Evolutionary conservation across 2,113 vertebrate genomes (phyloP).

Genomic region (Mirounga angustirostris): DNA sequence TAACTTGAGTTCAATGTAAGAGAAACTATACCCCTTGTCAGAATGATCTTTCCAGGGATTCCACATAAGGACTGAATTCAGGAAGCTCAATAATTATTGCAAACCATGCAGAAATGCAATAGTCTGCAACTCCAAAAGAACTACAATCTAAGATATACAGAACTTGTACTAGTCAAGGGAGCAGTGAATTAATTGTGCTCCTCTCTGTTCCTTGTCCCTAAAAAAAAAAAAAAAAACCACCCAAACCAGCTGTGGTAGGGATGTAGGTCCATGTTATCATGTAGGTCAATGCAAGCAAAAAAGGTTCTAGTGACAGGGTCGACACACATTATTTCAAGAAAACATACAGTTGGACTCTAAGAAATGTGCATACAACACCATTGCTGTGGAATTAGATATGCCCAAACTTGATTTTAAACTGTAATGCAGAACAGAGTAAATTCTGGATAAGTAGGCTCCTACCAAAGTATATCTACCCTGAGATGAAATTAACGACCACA

Average conservation of each 20-base stretch:
- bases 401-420: background rate
- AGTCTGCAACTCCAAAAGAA: background rate
- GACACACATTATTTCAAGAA: background rate
- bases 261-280: background rate
- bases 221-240: background rate
- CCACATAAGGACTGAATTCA: background rate
- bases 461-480: background rate
- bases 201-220: background rate
- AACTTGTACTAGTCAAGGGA: background rate
- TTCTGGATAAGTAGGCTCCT: background rate
- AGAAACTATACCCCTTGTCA: background rate
- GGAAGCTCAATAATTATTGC: background rate
- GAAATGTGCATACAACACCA: fast-evolving
- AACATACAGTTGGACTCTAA: background rate
- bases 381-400: no score
- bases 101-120: no score
- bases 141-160: background rate
- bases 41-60: background rate
- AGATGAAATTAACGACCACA: no score
- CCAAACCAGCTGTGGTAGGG: background rate
- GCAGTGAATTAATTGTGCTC: background rate
- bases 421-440: background rate
- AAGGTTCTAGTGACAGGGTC: background rate
- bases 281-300: fast-evolving
- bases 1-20: background rate